phyloP scores from a whole-genome alignment of 2,888 invertebrate genomes.

The Calliopum simillimum region DNA sequence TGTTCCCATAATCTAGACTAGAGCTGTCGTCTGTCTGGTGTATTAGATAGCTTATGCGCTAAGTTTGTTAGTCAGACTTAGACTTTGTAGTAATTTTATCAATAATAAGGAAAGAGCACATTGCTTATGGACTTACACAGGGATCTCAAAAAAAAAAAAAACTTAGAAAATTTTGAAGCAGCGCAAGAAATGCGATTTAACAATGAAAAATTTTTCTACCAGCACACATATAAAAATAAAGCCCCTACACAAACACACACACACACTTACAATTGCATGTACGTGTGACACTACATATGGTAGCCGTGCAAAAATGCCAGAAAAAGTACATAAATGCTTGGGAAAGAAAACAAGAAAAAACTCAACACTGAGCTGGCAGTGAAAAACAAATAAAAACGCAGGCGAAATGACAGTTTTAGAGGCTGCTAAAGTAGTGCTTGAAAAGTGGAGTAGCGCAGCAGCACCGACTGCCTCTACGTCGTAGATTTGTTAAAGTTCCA shows the following conservation, averaged over 20 bases:
- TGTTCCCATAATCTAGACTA: too few relatives aligned
- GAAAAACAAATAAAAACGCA: slow-evolving; percentile 12
- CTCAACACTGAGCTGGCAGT: not conserved
- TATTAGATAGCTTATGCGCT: too few relatives aligned
- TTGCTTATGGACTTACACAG: not conserved
- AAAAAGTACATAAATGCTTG: slow-evolving; percentile 8
- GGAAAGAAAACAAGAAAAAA: not conserved
- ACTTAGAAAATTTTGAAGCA: slow-evolving; percentile 1
- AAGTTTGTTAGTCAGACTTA: too few relatives aligned
- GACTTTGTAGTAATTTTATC: too few relatives aligned
- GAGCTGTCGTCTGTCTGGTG: too few relatives aligned
- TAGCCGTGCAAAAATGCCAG: slow-evolving; percentile 12
- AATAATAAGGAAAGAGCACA: not conserved
- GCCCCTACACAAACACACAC: not conserved
- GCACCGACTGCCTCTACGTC: not conserved
- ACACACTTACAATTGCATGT: not conserved
- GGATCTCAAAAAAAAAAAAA: not conserved
- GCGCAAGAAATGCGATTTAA: slow-evolving; percentile 32
- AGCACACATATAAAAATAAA: slow-evolving; percentile 1
- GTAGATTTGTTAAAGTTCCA: not conserved
- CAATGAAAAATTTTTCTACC: slow-evolving; percentile 8
- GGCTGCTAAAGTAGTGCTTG: slow-evolving; percentile 28
- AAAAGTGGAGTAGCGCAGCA: slow-evolving; percentile 9
- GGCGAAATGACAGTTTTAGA: slow-evolving; percentile 31
- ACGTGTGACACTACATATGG: slow-evolving; percentile 21